phyloP scores from a whole-genome alignment of 2,113 vertebrate species.

The Pitta sordida region DNA sequence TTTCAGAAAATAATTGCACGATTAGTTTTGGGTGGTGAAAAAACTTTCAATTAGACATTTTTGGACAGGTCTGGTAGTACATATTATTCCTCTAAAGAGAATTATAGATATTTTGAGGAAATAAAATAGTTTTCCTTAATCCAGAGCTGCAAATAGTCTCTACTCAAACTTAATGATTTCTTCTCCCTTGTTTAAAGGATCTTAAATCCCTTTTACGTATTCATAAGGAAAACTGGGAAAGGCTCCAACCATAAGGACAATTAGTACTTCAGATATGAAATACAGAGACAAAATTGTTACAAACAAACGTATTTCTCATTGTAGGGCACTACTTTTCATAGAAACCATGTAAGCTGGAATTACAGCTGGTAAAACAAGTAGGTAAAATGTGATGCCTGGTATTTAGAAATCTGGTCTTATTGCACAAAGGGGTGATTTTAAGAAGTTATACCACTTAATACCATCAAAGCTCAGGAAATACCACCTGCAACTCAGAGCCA shows the following conservation, averaged over 20 bases:
- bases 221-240: not conserved
- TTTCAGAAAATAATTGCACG: not conserved
- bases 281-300: not conserved
- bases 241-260: not conserved
- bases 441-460: not conserved
- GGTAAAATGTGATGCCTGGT: not conserved
- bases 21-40: not conserved
- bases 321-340: not conserved
- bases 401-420: not conserved
- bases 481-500: not conserved
- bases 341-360: not conserved
- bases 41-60: not conserved
- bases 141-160: not conserved
- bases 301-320: not conserved
- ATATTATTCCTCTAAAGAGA: not conserved
- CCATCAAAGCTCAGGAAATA: not conserved
- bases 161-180: not conserved
- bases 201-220: not conserved
- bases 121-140: not conserved
- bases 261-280: not conserved
- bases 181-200: not conserved
- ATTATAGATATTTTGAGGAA: not conserved
- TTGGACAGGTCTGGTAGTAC: not conserved
- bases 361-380: not conserved
- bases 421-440: not conserved